phyloP scores from a whole-genome alignment of 2,797 vertebrate genomes.

The Pyrocephalus nanus region DNA sequence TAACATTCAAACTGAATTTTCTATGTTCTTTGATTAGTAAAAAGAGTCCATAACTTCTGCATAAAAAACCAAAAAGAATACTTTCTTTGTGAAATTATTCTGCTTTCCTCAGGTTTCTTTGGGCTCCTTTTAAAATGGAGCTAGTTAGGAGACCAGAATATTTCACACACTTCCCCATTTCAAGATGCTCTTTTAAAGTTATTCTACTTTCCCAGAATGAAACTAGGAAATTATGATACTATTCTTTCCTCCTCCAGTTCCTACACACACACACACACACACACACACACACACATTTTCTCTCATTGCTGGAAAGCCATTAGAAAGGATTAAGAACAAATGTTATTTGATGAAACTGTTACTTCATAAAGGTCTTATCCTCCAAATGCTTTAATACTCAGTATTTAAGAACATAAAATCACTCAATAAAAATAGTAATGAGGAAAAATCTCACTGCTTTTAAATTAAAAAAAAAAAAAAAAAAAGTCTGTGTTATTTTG shows the following conservation, averaged over 20 bases:
- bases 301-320: not conserved
- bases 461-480: not conserved
- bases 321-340: not conserved
- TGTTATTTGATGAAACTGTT: not conserved
- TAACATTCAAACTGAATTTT: slow-evolving; percentile 55
- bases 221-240: not conserved
- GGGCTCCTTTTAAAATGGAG: not conserved
- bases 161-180: not conserved
- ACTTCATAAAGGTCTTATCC: not conserved
- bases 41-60: not conserved
- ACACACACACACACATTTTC: not conserved
- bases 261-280: not conserved
- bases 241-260: not conserved
- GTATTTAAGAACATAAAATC: not conserved
- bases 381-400: not conserved
- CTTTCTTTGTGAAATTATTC: slow-evolving; percentile 48
- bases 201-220: not conserved
- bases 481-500: not conserved
- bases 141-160: not conserved
- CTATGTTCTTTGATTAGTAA: slow-evolving; percentile 49
- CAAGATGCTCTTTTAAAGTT: not conserved
- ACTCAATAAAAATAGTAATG: not conserved
- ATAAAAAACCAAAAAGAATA: slow-evolving; percentile 6
- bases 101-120: not conserved
- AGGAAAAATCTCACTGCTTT: fast-evolving